Base-by-base conservation (phyloP, 2,888 invertebrate species). In the Drosophila limbata region DNA sequence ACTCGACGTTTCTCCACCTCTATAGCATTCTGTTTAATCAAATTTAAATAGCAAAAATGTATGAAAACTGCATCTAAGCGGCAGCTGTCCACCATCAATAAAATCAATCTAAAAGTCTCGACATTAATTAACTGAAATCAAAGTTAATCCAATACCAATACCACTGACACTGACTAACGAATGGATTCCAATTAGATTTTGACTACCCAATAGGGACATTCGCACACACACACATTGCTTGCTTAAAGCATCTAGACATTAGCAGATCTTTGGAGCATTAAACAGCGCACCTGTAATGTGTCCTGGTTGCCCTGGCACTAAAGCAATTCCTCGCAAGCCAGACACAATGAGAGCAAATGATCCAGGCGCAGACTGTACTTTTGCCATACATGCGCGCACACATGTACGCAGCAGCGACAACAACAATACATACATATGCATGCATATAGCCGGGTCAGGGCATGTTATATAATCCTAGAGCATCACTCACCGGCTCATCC, bases 401-500 rank as follows among this genome's bases (percentile, higher is more conserved):
- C 50, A 50, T 50, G 50, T 50, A 50, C 50, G 56, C 52, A 61
- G 31, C 40, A 40, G 50, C 45, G 50, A 17, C 57, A 42, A 47
- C 57, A 42, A 47, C 45, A 63, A 47, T 42, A 45, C 25, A 63
- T 48, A 57, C 47, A 59, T 33, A 50, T 62, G 25, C 63, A 53
- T 67, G 44, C 28, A 68, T 53, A 44, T 74, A 35, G 55, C 28
- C 52, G 35, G 66, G 57, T 60, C 56, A 50, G 56, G 47, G 28
- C 19, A 55, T 52, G 59, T 79, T 77, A 83, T 85, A 85, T 88
- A 81, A 83, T 57, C 61, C 19, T 40, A 59, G 51, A 15, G n/a
- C 13, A 65, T 33, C 79, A 90, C 92, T 92, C 82, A 92, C 92
- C 79, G 92, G 92, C 88, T 93, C 92, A 66, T 91, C 89, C 67